Base-by-base conservation (phyloP, 2,888 invertebrate genomes). In the Megalurothrips usitatus region DNA sequence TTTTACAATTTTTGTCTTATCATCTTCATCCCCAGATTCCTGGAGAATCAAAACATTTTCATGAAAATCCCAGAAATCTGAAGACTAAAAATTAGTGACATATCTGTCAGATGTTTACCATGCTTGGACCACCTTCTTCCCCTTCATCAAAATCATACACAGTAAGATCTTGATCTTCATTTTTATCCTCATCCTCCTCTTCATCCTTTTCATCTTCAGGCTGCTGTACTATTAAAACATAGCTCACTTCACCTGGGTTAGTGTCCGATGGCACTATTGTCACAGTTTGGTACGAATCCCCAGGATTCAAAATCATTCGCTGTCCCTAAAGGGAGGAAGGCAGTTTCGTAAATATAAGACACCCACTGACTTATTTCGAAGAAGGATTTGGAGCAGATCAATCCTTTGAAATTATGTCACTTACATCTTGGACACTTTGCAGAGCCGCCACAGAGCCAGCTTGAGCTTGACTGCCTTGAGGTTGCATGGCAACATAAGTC, bases 141-240 rank as follows among this genome's bases (percentile, higher is more conserved):
- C 90, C 92, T 82, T 92, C 92, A 84, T 94, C 93, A 85, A 94
- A 94, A 86, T 92, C 93, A 85, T 94, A 94, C 6, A 94, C 93
- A 79, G 91, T 90, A 87, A 91, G 89, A 86, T 91, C 88, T 34
- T 87, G 85, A 83, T 91, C 90, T 0, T 89, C 88, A 26, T 86
- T 86, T 52, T 86, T 87, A 75, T 87, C 87, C 80, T 88, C 88
- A 82, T 87, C 87, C 81, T 87, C 87, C 81, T 87, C 87, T 81
- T 88, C 87, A 86, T 86, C 84, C 75, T 90, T 89, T 3, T 91
- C 90, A 14, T 90, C 91, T 81, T 90, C 91, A 9, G 92, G 92
- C 84, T 93, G 93, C 85, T 94, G 93, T 17, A 96, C 94, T 81
- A 96, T 95, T 19, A 96, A 90, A 0, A 97, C 94, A 86, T 96